Evolutionary conservation across 37 sponge, comb jelly and placozoan species (phyloP).

Genomic region (Bolinopsis microptera): DNA sequence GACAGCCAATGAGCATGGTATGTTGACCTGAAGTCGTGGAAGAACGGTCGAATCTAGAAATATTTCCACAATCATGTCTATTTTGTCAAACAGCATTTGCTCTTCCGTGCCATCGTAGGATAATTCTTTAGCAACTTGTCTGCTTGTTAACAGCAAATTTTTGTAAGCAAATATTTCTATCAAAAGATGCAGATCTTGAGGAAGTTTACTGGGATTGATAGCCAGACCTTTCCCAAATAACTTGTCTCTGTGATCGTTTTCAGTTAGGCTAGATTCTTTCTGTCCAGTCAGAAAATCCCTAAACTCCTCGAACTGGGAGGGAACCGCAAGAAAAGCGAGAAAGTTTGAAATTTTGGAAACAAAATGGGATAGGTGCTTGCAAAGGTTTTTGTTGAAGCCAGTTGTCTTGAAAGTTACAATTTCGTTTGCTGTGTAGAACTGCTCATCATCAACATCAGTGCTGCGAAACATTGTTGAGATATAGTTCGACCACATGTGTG

Average conservation of each 20-base stretch:
- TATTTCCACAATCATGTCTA: neutral
- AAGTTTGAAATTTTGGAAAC: neutral
- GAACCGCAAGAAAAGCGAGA: neutral
- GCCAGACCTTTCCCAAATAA: neutral
- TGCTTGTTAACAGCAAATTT: neutral
- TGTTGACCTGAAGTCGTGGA: conserved; percentile 28
- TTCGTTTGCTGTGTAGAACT: neutral
- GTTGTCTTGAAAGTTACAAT: neutral
- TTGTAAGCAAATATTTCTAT: conserved; percentile 24
- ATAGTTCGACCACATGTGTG: conserved; percentile 15
- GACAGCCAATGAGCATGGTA: neutral
- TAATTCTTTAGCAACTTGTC: neutral
- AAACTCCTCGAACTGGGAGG: conserved; percentile 42
- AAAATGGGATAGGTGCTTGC: neutral
- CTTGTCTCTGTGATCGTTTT: neutral
- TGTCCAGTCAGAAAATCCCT: neutral
- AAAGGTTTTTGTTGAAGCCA: neutral
- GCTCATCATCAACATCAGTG: neutral
- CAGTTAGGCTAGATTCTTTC: neutral
- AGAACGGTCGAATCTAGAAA: conserved; percentile 3
- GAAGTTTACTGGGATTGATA: neutral
- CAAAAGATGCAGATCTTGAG: conserved; percentile 35
- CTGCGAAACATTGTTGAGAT: conserved; percentile 33
- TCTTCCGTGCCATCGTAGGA: neutral
- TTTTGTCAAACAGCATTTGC: neutral